Conservation (phyloP, 2,113 vertebrate genomes). For the Taxidea taxus region DNA sequence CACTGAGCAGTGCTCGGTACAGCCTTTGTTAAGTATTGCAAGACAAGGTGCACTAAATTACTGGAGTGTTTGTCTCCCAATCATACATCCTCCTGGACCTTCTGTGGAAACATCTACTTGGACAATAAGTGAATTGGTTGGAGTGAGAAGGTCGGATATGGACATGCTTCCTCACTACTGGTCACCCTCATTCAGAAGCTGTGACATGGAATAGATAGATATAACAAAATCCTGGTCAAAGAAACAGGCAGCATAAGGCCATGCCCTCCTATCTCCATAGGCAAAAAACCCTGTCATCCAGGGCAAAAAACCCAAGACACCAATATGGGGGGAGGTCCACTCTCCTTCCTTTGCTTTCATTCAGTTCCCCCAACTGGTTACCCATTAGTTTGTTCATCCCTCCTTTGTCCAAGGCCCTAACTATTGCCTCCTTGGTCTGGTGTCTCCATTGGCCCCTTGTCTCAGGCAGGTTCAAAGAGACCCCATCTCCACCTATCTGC, state of each 20-base stretch:
- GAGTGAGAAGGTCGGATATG: not conserved
- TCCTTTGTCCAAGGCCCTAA: not conserved
- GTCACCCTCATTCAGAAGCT: not conserved
- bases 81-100: constrained; percentile 59
- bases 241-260: not conserved
- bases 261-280: not conserved
- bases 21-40: not conserved
- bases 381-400: not conserved
- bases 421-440: not conserved
- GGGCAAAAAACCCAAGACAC: not conserved
- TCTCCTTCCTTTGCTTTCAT: not conserved
- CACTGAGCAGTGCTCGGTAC: not conserved
- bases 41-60: not conserved
- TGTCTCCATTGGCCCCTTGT: not conserved
- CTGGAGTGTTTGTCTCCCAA: rapidly evolving
- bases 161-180: not conserved
- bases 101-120: constrained; percentile 64
- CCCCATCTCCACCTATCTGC: not conserved
- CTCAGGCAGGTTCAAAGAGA: not conserved
- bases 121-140: constrained; percentile 18
- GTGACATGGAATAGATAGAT: too few relatives aligned
- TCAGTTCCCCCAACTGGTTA: not conserved
- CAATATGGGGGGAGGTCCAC: not conserved
- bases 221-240: not conserved
- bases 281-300: too few relatives aligned